Conservation (phyloP, 1,140 invertebrate genomes). For the Orussus abietinus region DNA sequence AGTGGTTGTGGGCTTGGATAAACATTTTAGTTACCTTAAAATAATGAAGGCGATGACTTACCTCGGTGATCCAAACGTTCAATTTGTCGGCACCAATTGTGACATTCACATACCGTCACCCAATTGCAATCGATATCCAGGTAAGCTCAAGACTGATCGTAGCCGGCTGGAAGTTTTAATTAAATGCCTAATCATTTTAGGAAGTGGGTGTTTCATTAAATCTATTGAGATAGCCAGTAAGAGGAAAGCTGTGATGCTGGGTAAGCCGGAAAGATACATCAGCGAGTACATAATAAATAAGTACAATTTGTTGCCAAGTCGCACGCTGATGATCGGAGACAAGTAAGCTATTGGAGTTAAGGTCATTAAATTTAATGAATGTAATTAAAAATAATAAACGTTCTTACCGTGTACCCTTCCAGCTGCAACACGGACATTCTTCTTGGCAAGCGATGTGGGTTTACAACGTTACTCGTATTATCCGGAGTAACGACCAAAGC, state of each 20-base stretch:
- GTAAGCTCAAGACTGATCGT: too few species aligned
- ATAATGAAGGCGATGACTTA: constrained; percentile 85
- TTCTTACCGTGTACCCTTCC: constrained; percentile 25
- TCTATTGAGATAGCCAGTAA: constrained; percentile 76
- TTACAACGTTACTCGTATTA: constrained; percentile 79
- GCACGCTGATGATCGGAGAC: constrained; percentile 92
- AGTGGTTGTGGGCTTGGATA: constrained; percentile 89
- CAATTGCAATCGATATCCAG: constrained; percentile 34
- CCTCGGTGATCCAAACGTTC: constrained; percentile 67
- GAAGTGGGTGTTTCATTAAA: constrained; percentile 79
- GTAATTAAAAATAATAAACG: constrained; percentile 5
- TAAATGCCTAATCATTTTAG: constrained; percentile 44
- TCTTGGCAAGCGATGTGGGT: constrained; percentile 76
- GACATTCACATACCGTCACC: constrained; percentile 35
- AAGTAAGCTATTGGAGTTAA: constrained; percentile 60
- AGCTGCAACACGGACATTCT: constrained; percentile 84
- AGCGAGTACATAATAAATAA: constrained; percentile 54
- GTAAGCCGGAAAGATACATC: constrained; percentile 68
- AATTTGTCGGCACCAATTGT: constrained; percentile 85
- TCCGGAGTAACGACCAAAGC: constrained; percentile 72
- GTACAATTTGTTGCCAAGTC: constrained; percentile 66
- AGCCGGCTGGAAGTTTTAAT: neutral
- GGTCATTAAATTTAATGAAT: constrained; percentile 9
- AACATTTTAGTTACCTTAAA: constrained; percentile 85
- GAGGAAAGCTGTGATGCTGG: constrained; percentile 75